Evolutionary conservation across 2,797 vertebrate genomes (phyloP).

Genomic region (Champsocephalus esox): DNA sequence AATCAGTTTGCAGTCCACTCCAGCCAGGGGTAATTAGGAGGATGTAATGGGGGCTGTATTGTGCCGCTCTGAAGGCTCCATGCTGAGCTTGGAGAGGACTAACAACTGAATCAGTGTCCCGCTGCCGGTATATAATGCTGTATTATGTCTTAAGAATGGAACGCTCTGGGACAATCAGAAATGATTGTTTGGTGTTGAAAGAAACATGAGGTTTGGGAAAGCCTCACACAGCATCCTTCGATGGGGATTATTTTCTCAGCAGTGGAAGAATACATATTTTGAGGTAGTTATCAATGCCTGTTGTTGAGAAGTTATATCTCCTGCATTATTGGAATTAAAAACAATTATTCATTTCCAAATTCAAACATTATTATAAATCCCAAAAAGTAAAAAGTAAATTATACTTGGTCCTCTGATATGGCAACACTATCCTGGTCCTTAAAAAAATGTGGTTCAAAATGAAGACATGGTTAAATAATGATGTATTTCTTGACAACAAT

Average conservation of each 20-base stretch:
- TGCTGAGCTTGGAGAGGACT: constrained; percentile 40
- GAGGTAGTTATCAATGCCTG: background rate
- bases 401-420: background rate
- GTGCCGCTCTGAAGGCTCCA: constrained; percentile 54
- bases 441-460: background rate
- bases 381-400: background rate
- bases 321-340: too few relatives aligned
- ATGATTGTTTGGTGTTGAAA: constrained; percentile 12
- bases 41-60: constrained; percentile 44
- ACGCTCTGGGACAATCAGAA: constrained; percentile 2
- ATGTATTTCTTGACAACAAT: background rate
- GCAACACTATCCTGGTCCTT: background rate
- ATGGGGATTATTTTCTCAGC: constrained; percentile 6
- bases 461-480: background rate
- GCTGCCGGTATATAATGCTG: constrained; percentile 26
- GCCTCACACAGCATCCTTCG: constrained; percentile 6
- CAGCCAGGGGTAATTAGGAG: constrained; percentile 51
- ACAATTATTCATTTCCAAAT: background rate
- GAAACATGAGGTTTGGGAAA: constrained; percentile 26
- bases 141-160: constrained; percentile 39
- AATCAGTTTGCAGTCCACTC: constrained; percentile 50
- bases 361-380: background rate
- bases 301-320: too few relatives aligned
- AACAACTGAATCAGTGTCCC: constrained; percentile 46
- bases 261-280: background rate